Evolutionary conservation across 2,888 invertebrate species (phyloP).

Genomic region (Lysandra coridon): DNA sequence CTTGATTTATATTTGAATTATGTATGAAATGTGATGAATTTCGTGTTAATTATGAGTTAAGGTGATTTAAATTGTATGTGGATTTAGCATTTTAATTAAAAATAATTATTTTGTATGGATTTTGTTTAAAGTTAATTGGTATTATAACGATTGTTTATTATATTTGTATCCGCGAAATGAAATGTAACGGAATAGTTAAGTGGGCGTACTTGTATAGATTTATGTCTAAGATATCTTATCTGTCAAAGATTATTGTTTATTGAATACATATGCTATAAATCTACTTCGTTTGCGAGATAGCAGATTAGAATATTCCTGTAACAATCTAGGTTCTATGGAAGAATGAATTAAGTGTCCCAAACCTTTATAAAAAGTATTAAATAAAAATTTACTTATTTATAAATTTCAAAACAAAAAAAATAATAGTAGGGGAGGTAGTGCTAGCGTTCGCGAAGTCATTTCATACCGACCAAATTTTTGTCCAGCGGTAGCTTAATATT

Average conservation of each 20-base stretch:
- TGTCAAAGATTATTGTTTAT: conserved; percentile 29
- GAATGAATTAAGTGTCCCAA: neutral
- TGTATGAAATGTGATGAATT: neutral
- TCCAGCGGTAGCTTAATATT: too few species aligned
- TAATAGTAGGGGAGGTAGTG: too few species aligned
- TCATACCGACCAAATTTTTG: too few species aligned
- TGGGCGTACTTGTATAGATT: conserved; percentile 23
- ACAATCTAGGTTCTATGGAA: neutral
- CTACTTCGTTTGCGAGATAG: conserved; percentile 7
- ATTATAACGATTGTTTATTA: neutral
- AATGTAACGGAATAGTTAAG: neutral
- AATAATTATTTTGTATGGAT: neutral
- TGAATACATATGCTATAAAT: conserved; percentile 29
- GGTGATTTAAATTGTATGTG: too few species aligned
- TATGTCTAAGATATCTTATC: conserved; percentile 24
- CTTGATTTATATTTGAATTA: conserved; percentile 31
- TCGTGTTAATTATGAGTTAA: neutral
- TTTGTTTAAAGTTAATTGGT: neutral
- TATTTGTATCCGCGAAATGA: conserved; percentile 1
- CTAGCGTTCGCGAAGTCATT: too few species aligned
- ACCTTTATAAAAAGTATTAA: neutral
- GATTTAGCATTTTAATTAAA: neutral
- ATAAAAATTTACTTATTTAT: too few species aligned
- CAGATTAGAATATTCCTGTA: neutral
- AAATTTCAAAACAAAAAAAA: too few species aligned